Base-by-base conservation (phyloP, 2,888 invertebrate genomes). In the Chaetogeoica ovagalla region DNA sequence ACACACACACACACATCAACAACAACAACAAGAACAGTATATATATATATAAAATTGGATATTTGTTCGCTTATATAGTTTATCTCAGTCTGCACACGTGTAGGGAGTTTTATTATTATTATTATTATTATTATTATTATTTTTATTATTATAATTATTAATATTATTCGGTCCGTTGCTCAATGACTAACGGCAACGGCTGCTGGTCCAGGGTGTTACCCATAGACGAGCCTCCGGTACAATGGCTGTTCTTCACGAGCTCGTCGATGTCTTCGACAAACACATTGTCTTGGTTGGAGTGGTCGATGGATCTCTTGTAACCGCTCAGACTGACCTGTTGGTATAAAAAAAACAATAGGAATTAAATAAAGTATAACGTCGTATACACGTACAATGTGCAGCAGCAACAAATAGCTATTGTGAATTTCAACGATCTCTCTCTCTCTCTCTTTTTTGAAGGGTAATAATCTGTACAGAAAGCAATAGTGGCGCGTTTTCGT, bases 181-280 rank as follows among this genome's bases (percentile, higher is more conserved):
- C 84, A 17, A 85, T 82, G 62, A 83, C 83, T 68, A 83, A 82
- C 48, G 83, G 82, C 71, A 83, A 81, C 30, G 83, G 83, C 72
- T 84, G 79, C 57, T 79, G 79, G 60, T 79, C 79, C 57, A 79
- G 71, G 63, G 63, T 71, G 57, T 65, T 79, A 57, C 62, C 62
- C 63, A 79, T 79, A 11, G 79, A 79, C 57, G 79, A 71, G 62
- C 70, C 71, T 23, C 79, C 79, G 57, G 79, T 71, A 52, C 79
- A 79, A 63, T 79, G 79, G 43, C 79, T 79, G 79, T 86, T 91
- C 89, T 88, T 93, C 13, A 90, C 90, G 83, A 90, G 86, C 83
- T 90, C 90, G 84, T 90, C 89, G 83, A 90, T 89, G 84, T 90
- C 90, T 85, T 90, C 90, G 84, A 90, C 90, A 87, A 90, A 90